These are phyloP conservation scores for Monoplex corrugatus DNA, from an alignment of 2,888 invertebrate genomes.

Conservation along the genomic window DNA sequence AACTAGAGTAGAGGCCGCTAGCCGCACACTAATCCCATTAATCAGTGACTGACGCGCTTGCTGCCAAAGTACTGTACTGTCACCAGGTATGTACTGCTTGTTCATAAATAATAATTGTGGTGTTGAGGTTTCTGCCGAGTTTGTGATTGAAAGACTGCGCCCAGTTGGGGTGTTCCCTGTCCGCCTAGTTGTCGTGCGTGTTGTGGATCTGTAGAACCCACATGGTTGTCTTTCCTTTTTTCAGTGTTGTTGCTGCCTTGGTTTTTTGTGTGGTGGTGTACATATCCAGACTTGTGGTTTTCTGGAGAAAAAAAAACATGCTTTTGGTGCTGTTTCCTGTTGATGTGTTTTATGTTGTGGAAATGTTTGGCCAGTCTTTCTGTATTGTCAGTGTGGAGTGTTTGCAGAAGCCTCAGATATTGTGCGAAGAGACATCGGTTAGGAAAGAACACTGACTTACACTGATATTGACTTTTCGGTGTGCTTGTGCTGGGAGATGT, in stretches of 20 bases:
- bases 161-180: no score
- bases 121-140: constrained; percentile 27
- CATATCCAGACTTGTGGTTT: no score
- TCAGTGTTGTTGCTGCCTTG: background rate
- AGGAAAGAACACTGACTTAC: no score
- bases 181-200: no score
- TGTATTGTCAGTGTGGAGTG: background rate
- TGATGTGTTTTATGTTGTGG: background rate
- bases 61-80: background rate
- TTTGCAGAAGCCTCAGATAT: constrained; percentile 31
- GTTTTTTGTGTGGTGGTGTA: no score
- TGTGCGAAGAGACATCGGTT: constrained; percentile 1
- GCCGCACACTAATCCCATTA: constrained; percentile 37
- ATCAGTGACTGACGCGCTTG: constrained; percentile 38
- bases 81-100: constrained; percentile 27
- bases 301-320: no score
- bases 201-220: no score
- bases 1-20: constrained; percentile 28
- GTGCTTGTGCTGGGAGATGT: no score
- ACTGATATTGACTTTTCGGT: no score
- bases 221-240: background rate
- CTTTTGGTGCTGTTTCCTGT: background rate
- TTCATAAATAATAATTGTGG: background rate
- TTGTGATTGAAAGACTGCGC: background rate
- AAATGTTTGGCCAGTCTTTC: background rate